Evolutionary conservation across 2,888 invertebrate genomes (phyloP), one percentile per base, ranked within the genome.

Genomic region (Dryococelus australis): DNA sequence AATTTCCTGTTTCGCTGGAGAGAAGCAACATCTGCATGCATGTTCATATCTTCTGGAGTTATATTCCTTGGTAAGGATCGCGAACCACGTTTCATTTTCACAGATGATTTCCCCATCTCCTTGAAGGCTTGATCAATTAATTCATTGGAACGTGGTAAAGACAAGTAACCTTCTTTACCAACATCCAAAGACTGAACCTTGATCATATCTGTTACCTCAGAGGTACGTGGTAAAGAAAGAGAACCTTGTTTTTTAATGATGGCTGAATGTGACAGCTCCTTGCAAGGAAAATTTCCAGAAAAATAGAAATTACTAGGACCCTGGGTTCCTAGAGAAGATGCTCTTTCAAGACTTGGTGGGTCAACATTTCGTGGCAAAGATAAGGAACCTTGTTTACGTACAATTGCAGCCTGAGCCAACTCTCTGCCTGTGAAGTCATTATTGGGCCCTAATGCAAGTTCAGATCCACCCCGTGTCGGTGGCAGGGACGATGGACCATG

Each of bases 391-490:
- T 86, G 89, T 35, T 88, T 89, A 83, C 86, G 89, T 53, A 87
- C 87, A 12, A 87, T 83, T 28, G 88, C 87, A 20, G 90, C 90
- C 80, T 90, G 89, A 26, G 91, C 90, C 27, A 91, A 88, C 85
- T 91, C 90, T 83, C 90, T 88, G 12, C 90, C 87, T 12, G 90
- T 90, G 65, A 84, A 65, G 35, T 87, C 84, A 28, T 85, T 12
- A 24, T 85, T 12, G 85, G 81, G 28, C 47, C 85, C 85, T 47
- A 84, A 65, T 26, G 87, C 47, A 24, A 87, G 86, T 79, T 87
- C 86, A 13, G 83, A 65, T 20, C 53, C 16, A 28, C 87, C 87
- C 35, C 85, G 65, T 84, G 84, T 87, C 12, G 78, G 85, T 9
- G 88, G 88, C 20, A 87, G 51, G 53, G 89, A 88, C 27, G 88